Evolutionary conservation across 2,797 vertebrate species (phyloP).

Genomic region (Gambusia yucatana): DNA sequence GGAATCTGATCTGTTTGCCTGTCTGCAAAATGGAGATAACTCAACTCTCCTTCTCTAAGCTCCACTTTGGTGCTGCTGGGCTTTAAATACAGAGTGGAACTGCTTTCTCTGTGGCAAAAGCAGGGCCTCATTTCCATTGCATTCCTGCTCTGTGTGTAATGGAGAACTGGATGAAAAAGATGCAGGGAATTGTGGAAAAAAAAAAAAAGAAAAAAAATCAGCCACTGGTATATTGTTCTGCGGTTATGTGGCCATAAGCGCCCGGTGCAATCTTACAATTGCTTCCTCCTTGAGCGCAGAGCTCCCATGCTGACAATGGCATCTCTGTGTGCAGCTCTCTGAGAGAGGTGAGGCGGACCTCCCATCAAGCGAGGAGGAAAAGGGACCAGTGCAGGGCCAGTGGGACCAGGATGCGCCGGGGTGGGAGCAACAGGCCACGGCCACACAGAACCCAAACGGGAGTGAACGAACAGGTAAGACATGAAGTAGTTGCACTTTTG

Average conservation of each 20-base stretch:
- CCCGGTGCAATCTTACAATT: slow-evolving; percentile 54
- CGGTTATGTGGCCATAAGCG: slow-evolving; percentile 62
- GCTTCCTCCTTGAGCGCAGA: slow-evolving; percentile 52
- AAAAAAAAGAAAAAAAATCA: slow-evolving; percentile 13
- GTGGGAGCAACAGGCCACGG: slow-evolving; percentile 70
- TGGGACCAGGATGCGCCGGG: slow-evolving; percentile 70
- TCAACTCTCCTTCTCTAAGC: slow-evolving; percentile 33
- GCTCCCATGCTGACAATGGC: slow-evolving; percentile 60
- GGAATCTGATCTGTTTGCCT: slow-evolving; percentile 44
- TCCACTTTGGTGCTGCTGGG: slow-evolving; percentile 26
- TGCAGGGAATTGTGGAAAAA: slow-evolving; percentile 56
- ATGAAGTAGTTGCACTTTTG: slow-evolving; percentile 47
- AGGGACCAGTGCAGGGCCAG: slow-evolving; percentile 60
- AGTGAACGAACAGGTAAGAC: slow-evolving; percentile 80
- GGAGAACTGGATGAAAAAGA: slow-evolving; percentile 61
- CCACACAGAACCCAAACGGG: slow-evolving; percentile 58
- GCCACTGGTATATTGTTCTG: slow-evolving; percentile 58
- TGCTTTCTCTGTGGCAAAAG: slow-evolving; percentile 50
- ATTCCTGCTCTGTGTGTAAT: slow-evolving; percentile 69
- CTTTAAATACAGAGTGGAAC: slow-evolving; percentile 47
- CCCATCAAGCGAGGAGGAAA: slow-evolving; percentile 68
- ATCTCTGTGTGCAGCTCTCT: slow-evolving; percentile 75
- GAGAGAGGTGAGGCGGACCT: slow-evolving; percentile 71
- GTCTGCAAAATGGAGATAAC: slow-evolving; percentile 38
- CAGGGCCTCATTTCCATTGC: slow-evolving; percentile 51